phyloP scores from a whole-genome alignment of 2,888 invertebrate species.

The Strigamia transsilvanica region DNA sequence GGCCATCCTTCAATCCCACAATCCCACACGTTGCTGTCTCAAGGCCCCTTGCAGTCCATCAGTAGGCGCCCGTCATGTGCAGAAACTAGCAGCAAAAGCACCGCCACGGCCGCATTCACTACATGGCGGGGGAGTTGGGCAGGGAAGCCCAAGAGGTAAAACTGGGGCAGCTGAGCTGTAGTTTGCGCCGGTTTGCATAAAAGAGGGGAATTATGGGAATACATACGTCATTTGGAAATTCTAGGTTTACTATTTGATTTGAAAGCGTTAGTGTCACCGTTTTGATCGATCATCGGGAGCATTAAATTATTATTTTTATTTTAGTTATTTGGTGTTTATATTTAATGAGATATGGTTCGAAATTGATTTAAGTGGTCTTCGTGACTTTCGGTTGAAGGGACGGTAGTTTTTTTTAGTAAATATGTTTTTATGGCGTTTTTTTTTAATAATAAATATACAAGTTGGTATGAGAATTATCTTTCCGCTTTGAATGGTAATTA shows the following conservation, averaged over 20 bases:
- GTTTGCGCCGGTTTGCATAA: constrained; percentile 4
- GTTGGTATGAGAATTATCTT: no score
- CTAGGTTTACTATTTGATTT: background rate
- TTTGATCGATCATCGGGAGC: background rate
- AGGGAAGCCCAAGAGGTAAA: constrained; percentile 41
- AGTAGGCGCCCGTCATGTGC: constrained; percentile 40
- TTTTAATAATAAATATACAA: no score
- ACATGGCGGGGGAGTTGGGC: constrained; percentile 15
- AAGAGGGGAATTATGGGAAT: constrained; percentile 12
- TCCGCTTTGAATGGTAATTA: no score
- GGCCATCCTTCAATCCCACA: constrained; percentile 41
- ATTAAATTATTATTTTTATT: background rate
- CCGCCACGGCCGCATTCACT: constrained; percentile 40
- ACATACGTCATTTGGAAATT: constrained; percentile 23
- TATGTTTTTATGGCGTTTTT: no score
- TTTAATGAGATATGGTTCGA: background rate
- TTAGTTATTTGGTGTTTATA: background rate
- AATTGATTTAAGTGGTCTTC: background rate
- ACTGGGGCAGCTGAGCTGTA: constrained; percentile 20
- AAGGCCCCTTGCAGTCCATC: constrained; percentile 37
- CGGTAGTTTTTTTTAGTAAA: no score
- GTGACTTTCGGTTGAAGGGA: no score
- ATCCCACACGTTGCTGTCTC: constrained; percentile 5
- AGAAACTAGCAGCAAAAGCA: constrained; percentile 39
- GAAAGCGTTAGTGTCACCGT: background rate